Percentiles rank a stretch among this genome's conserved stretches.
Evolutionary conservation across 1,140 invertebrate genomes (phyloP).

Genomic region (Hesperophylax magnus): DNA sequence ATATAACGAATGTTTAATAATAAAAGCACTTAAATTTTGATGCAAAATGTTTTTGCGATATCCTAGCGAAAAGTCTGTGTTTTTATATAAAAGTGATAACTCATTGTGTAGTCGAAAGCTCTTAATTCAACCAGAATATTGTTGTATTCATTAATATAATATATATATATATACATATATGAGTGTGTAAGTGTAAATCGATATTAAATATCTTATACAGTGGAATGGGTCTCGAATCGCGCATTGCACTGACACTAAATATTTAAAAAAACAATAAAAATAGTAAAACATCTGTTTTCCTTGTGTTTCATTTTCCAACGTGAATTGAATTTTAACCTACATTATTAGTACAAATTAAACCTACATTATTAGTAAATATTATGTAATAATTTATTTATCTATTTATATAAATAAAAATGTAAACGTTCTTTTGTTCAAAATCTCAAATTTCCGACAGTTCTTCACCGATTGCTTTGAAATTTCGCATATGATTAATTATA

Average conservation of each 20-base stretch:
- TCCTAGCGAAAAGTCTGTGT: constrained; percentile 58
- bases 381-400: too few species aligned
- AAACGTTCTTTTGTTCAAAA: too few species aligned
- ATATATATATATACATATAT: constrained; percentile 27
- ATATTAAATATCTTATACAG: constrained; percentile 42
- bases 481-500: too few species aligned
- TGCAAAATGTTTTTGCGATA: constrained; percentile 57
- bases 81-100: constrained; percentile 57
- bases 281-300: constrained; percentile 33
- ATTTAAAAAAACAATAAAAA: constrained; percentile 47
- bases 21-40: constrained; percentile 50
- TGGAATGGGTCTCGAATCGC: constrained; percentile 47
- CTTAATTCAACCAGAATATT: constrained; percentile 51
- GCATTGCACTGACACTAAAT: constrained; percentile 44
- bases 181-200: constrained; percentile 39
- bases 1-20: constrained; percentile 47
- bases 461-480: too few species aligned
- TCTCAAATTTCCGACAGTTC: too few species aligned
- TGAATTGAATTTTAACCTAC: too few species aligned
- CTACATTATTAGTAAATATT: too few species aligned
- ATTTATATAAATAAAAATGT: too few species aligned
- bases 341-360: too few species aligned
- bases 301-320: constrained; percentile 16
- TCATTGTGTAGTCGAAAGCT: constrained; percentile 49
- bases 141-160: constrained; percentile 50